phyloP scores from a whole-genome alignment of 2,113 vertebrate species.

The Panthera uncia region DNA sequence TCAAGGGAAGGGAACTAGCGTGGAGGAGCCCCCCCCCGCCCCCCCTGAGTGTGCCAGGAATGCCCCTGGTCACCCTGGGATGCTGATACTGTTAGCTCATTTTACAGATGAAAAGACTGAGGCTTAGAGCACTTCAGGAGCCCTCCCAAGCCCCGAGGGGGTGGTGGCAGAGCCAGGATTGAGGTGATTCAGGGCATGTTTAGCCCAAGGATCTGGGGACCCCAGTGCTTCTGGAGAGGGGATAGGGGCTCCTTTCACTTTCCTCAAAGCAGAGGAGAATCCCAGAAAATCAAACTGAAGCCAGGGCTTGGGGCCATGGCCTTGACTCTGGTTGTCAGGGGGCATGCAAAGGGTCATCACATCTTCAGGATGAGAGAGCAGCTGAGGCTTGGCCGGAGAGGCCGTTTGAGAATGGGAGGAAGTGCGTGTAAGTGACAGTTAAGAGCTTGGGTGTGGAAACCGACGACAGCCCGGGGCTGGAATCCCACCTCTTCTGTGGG shows the following conservation, averaged over 20 bases:
- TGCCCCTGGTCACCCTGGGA: neutral
- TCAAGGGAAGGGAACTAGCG: neutral
- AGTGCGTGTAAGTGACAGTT: neutral
- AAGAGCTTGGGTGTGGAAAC: neutral
- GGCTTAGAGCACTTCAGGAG: neutral
- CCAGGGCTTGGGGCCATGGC: neutral
- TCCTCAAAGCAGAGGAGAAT: neutral
- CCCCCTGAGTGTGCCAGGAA: neutral
- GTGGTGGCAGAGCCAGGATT: neutral
- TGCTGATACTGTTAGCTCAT: neutral
- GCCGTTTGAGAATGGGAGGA: neutral
- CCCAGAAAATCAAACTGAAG: neutral
- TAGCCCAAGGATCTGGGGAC: neutral
- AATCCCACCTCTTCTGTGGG: neutral
- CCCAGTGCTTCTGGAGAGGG: neutral
- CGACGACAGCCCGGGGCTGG: neutral
- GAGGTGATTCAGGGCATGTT: neutral
- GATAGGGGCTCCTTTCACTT: neutral
- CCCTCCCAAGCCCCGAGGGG: neutral
- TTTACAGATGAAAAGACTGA: conserved; percentile 2
- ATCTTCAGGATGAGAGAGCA: neutral
- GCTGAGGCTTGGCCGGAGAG: neutral
- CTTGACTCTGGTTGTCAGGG: neutral
- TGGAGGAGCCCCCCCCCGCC: no score
- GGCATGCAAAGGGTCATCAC: neutral